Percentiles rank a stretch among this genome's conserved stretches.
Conservation (phyloP, 2,888 invertebrate species). For the Nymphalis c-album region DNA sequence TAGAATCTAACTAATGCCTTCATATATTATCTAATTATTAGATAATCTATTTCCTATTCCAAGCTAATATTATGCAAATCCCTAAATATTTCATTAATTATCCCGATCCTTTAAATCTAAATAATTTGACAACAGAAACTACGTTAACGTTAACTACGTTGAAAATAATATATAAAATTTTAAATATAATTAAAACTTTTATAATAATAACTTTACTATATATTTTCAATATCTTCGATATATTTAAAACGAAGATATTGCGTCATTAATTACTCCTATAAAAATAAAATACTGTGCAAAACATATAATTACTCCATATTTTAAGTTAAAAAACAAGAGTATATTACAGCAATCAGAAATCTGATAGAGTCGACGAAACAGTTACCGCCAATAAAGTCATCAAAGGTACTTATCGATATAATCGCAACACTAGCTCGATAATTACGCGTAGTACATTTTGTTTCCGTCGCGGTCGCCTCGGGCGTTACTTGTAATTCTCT, state of each 20-base stretch:
- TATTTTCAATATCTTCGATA: too few relatives aligned
- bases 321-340: slow-evolving; percentile 13
- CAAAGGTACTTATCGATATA: slow-evolving; percentile 46
- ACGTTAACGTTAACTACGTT: too few relatives aligned
- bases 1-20: too few relatives aligned
- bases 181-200: too few relatives aligned
- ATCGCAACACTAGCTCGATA: slow-evolving; percentile 67
- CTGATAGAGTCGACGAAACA: slow-evolving; percentile 9
- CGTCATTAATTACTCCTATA: not conserved
- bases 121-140: too few relatives aligned
- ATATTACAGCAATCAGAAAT: slow-evolving; percentile 18
- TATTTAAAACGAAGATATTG: not conserved
- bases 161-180: too few relatives aligned
- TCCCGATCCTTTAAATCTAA: too few relatives aligned
- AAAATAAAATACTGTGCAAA: not conserved
- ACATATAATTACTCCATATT: not conserved
- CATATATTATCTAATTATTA: too few relatives aligned
- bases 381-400: slow-evolving; percentile 29
- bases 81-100: too few relatives aligned
- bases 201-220: too few relatives aligned
- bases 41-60: too few relatives aligned
- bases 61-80: too few relatives aligned
- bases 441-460: slow-evolving; percentile 75
- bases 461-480: slow-evolving; percentile 60
- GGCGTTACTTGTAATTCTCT: slow-evolving; percentile 60